Evolutionary conservation across 2,113 vertebrate species (phyloP).

Genomic region (Megalops atlanticus): DNA sequence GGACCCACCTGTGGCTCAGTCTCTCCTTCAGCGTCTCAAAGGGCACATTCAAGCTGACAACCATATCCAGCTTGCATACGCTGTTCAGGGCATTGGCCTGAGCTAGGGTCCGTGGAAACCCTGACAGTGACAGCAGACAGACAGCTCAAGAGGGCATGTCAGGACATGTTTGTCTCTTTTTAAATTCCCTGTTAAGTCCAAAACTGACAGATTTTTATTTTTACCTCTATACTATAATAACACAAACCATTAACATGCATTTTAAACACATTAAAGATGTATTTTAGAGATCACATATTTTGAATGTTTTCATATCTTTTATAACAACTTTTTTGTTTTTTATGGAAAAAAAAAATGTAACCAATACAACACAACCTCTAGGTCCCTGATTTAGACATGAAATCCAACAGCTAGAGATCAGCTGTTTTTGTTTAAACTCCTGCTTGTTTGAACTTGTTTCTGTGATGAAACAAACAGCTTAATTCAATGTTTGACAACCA

Average conservation of each 20-base stretch:
- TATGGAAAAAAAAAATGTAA: background rate
- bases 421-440: background rate
- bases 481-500: slow-evolving; percentile 24
- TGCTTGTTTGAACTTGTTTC: slow-evolving; percentile 28
- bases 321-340: background rate
- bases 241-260: background rate
- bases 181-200: no score
- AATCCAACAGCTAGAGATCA: no score
- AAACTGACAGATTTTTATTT: no score
- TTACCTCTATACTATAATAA: no score
- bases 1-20: slow-evolving; percentile 88
- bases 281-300: no score
- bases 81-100: slow-evolving; percentile 84
- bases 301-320: no score
- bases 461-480: slow-evolving; percentile 27
- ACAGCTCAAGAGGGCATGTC: background rate
- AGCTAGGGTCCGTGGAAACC: slow-evolving; percentile 85
- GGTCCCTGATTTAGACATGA: background rate
- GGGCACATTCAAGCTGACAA: slow-evolving; percentile 91
- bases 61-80: slow-evolving; percentile 82
- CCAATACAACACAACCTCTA: background rate
- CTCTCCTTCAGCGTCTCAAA: slow-evolving; percentile 89
- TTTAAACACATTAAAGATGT: background rate
- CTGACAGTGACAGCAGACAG: slow-evolving; percentile 59
- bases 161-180: no score